Percentiles rank a stretch among this genome's conserved stretches.
Evolutionary conservation across 2,888 invertebrate species (phyloP).

Genomic region (Eupithecia centaureata): DNA sequence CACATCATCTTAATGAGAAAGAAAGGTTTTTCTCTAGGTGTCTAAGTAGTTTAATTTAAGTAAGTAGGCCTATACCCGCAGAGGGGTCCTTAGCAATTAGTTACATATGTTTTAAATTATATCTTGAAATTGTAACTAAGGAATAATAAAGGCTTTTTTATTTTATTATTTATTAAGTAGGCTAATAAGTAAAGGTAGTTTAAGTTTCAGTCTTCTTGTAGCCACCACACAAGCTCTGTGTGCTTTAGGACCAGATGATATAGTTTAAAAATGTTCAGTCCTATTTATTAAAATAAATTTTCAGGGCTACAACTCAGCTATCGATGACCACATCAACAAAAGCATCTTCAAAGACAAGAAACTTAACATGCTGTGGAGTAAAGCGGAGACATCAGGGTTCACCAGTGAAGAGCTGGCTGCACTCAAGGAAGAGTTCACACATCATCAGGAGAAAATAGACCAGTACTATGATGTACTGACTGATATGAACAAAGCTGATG

Average conservation of each 20-base stretch:
- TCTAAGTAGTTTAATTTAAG: too few relatives aligned
- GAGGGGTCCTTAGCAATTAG: too few relatives aligned
- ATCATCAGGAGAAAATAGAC: slow-evolving; percentile 96
- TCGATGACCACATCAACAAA: slow-evolving; percentile 87
- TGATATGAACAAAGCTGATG: slow-evolving; percentile 87
- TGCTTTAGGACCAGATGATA: background rate
- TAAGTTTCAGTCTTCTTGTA: background rate
- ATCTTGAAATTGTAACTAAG: too few relatives aligned
- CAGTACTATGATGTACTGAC: slow-evolving; percentile 92
- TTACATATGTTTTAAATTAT: too few relatives aligned
- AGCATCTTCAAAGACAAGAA: slow-evolving; percentile 95
- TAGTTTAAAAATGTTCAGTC: background rate
- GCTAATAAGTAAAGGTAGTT: too few relatives aligned
- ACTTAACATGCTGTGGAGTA: slow-evolving; percentile 94
- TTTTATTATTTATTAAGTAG: too few relatives aligned
- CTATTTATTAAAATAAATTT: slow-evolving; percentile 1
- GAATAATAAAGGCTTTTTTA: too few relatives aligned
- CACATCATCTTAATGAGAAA: too few relatives aligned
- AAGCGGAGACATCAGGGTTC: slow-evolving; percentile 95
- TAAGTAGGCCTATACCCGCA: too few relatives aligned
- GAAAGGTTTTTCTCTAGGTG: too few relatives aligned
- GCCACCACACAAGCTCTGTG: background rate
- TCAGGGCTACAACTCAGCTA: slow-evolving; percentile 68
- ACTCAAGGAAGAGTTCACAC: slow-evolving; percentile 93
- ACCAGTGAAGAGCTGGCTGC: slow-evolving; percentile 91